Base-by-base conservation (phyloP, 2,888 invertebrate genomes). In the Papilio gigon region DNA sequence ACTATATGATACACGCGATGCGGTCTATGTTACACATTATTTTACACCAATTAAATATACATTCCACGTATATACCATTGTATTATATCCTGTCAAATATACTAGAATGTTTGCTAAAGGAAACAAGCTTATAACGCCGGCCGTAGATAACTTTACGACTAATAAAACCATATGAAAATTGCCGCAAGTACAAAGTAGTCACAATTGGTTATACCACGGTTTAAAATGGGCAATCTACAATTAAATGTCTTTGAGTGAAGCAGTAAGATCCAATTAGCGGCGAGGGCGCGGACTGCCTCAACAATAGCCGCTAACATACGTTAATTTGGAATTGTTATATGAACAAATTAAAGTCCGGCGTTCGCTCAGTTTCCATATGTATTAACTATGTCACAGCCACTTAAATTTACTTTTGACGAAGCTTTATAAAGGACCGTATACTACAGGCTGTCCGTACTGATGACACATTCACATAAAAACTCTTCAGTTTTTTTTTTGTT, bases 331-430 rank as follows among this genome's bases (percentile, higher is more conserved):
- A n/a, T n/a, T n/a, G n/a, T 42, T 17, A 5, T 14, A 27, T 14
- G 22, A 30, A 2, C 27, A 53, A 30, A 9, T 58, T 44, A 65
- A 53, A 47, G 74, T 73, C 80, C 77, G 83, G 78, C 82, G 75
- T 73, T 72, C 66, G 74, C 71, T 68, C 35, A 70, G 70, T 75
- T 75, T 74, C 72, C 67, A 71, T 75, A 73, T 81, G 79, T 85
- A 86, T 85, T 83, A 84, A 78, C 88, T 89, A 89, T 82, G 77
- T 90, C 89, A 90, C 90, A 90, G 90, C 90, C 89, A 84, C 86
- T 84, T 84, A 84, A 83, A 80, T 79, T 67, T 80, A 82, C 80
- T 77, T 80, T 81, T 80, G 82, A 80, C 73, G 76, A 77, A 78
- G 77, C 80, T 74, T 76, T 74, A 70, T 73, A 66, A 72, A 70